Conservation (phyloP, 2,888 invertebrate genomes). For the Lasioglossum oenotherae region DNA sequence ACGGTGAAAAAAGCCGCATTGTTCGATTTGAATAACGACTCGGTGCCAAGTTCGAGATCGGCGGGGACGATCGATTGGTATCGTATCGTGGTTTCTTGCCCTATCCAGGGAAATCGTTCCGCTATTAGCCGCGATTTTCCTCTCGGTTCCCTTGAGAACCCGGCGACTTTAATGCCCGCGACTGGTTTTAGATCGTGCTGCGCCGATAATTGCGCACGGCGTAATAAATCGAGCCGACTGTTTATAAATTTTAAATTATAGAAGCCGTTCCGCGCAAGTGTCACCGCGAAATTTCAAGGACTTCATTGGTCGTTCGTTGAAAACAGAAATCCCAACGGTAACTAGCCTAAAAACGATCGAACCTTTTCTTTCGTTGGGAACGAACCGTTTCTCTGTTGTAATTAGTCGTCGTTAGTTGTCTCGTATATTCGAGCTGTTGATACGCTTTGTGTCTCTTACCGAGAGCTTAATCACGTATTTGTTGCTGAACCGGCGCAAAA, state of each 20-base stretch:
- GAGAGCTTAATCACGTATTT: neutral
- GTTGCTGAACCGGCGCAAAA: neutral
- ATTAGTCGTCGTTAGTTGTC: neutral
- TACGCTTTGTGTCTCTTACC: neutral
- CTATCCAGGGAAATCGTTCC: constrained; percentile 51
- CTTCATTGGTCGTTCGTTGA: neutral
- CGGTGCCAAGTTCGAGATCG: constrained; percentile 38
- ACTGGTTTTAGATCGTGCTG: constrained; percentile 31
- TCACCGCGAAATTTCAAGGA: constrained; percentile 9
- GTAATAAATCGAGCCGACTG: constrained; percentile 15
- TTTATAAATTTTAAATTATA: constrained; percentile 19
- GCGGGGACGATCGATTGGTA: constrained; percentile 62
- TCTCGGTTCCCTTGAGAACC: constrained; percentile 52
- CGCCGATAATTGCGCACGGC: constrained; percentile 9
- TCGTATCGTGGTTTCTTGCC: constrained; percentile 59
- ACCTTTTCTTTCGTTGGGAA: neutral
- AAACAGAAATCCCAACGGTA: neutral
- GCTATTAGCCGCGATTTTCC: constrained; percentile 61
- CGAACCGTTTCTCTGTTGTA: neutral
- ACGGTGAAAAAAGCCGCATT: constrained; percentile 49
- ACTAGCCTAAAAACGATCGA: neutral
- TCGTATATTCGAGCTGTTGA: neutral
- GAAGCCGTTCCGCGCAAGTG: neutral
- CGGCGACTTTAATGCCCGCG: constrained; percentile 16
- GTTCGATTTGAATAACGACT: constrained; percentile 68